Base-by-base conservation (phyloP, 2,888 invertebrate species). In the Ichneumon xanthorius region DNA sequence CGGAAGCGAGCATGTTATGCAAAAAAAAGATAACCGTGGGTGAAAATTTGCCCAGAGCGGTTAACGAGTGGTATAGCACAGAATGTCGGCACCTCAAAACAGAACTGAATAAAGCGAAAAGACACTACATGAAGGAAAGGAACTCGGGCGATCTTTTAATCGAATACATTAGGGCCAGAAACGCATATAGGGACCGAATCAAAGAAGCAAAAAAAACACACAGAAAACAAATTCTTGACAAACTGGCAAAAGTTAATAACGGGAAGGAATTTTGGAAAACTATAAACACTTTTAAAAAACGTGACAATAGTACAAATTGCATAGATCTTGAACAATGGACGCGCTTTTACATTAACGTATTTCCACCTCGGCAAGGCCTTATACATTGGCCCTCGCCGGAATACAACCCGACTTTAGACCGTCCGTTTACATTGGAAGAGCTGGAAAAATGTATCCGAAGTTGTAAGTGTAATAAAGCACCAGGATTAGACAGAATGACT, bases 401-500 rank as follows among this genome's bases (percentile, higher is more conserved):
- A 19, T n/a, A 53, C n/a, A 61, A 67, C 67, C 50, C 67, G 3
- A n/a, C 16, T 30, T 14, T 77, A 6, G 48, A 77, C 45, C 4
- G 19, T 5, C 30, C 45, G 14, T 65, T 77, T 4, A 5, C 67
- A 7, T 19, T 50, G 0, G 14, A 45, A 11, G 77, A 77, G 30
- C 45, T 77, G 2, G 22, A 45, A 22, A 63, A 50, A 14, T 26
- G 55, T 6, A 30, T 81, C 14, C 9, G 65, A 40, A 53, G 68
- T 4, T 61, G 40, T 30, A 82, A 65, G 14, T 26, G 53, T 14
- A 71, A 50, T 4, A 82, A 78, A 63, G 65, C 71, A 0, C 61
- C 77, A 19, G 78, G 82, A 14, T 71, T 26, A 2, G 78, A 78
- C 37, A 22, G 11, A 71, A 37, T 78, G 19, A 14, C 30, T 1